These are phyloP conservation scores for Theodoxus fluviatilis DNA, from an alignment of 2,888 invertebrate genomes.

Conservation along the genomic window DNA sequence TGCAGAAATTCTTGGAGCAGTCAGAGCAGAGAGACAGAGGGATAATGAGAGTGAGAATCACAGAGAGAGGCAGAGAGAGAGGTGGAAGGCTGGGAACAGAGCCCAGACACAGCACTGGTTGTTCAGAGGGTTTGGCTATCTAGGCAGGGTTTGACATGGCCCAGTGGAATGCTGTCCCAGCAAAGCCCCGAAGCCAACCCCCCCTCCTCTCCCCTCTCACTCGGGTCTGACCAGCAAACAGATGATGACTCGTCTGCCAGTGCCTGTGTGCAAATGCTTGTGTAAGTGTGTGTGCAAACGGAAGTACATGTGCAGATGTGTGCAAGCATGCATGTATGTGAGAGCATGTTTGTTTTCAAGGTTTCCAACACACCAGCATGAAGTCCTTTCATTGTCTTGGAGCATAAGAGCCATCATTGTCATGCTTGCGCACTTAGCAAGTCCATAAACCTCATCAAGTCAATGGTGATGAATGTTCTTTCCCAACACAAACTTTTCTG, in stretches of 20 bases:
- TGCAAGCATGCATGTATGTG: neutral
- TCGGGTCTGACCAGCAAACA: no score
- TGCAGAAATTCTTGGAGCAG: neutral
- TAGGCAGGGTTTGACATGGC: no score
- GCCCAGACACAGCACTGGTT: neutral
- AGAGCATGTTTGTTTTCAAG: neutral
- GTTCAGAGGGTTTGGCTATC: neutral
- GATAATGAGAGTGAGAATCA: conserved; percentile 1
- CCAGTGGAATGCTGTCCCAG: no score
- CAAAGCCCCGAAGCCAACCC: no score
- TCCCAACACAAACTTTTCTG: no score
- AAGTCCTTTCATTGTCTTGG: no score
- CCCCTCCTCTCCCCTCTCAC: no score
- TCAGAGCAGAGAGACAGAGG: neutral
- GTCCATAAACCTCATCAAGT: no score
- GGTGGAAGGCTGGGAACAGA: neutral
- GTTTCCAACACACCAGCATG: neutral
- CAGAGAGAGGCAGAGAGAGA: conserved; percentile 1
- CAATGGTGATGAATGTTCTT: no score
- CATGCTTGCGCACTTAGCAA: no score
- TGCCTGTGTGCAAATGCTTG: neutral
- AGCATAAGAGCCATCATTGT: no score
- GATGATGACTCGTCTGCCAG: neutral
- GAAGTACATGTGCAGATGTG: neutral
- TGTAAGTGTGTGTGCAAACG: neutral